Evolutionary conservation across 2,113 vertebrate genomes (phyloP), one percentile per base, ranked within the genome.

Genomic region (Tyrannus savana): DNA sequence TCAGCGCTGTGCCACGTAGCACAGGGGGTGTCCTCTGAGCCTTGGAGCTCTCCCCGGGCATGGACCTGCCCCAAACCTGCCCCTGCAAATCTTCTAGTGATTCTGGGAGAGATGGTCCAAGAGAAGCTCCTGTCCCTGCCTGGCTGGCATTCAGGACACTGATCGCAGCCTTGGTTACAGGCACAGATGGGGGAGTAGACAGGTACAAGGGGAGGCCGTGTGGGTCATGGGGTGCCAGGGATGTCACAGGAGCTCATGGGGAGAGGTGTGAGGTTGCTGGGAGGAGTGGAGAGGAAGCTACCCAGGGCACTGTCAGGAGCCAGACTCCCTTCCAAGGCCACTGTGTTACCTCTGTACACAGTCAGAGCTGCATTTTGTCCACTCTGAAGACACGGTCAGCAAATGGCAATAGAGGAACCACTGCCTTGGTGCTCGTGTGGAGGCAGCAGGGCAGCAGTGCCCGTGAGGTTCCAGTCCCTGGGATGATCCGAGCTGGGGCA

Each of bases 1-100:
- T 92, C 96, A 96, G 91, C 15, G 3, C 91, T 95, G 66, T 82
- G 93, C 93, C 89, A 96, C 8, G 37, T 58, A 87, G 52, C 76
- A 72, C 0, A 1, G 30, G 64, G 73, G 66, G 66, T 7, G 18
- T 93, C 87, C 58, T 89, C 56, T 6, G 11, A 0, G 19, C 82
- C 64, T 84, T 63, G 56, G 81, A 91, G 81, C 49, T 37, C 47
- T 89, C 69, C 66, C 30, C 44, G 79, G 77, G 77, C 84, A 79
- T 1, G 1, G 60, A 90, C 50, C 46, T 83, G 49, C 19, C 53
- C 50, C 62, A 58, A 60, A 66, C 1, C 22, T 0, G 0, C 37
- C 58, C 59, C 6, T 4, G 27, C 2, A 37, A 39, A 60, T 39
- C 64, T 75, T 74, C 64, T 66, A 81, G 7, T 1, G 13, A 50